Evolutionary conservation across 2,113 vertebrate genomes (phyloP).

Genomic region (Stigmatopora argus): DNA sequence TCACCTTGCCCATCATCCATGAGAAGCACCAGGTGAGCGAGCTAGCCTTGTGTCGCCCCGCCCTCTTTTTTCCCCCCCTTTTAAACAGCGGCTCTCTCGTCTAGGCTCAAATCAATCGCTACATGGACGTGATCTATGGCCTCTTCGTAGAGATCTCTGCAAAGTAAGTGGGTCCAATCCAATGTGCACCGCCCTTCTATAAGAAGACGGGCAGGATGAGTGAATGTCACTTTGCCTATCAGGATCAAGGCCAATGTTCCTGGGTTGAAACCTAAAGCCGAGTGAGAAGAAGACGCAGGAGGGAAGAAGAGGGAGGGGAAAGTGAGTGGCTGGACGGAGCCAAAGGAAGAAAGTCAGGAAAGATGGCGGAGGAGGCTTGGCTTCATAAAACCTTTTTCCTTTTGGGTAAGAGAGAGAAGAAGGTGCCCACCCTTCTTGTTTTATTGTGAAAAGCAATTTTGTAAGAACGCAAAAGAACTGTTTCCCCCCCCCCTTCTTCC

Average conservation of each 20-base stretch:
- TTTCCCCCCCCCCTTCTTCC: too few relatives aligned
- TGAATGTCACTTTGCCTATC: constrained; percentile 16
- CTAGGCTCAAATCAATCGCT: constrained; percentile 86
- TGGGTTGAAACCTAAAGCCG: constrained; percentile 88
- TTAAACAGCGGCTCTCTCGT: background rate
- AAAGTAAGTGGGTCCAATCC: constrained; percentile 75
- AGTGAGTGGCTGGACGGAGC: constrained; percentile 42
- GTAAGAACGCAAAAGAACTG: too few relatives aligned
- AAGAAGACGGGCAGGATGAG: too few relatives aligned
- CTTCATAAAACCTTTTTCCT: too few relatives aligned
- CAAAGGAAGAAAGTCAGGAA: background rate
- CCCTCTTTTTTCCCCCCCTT: constrained; percentile 12
- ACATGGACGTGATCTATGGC: constrained; percentile 81
- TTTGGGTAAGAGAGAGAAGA: constrained; percentile 61
- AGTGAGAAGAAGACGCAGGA: constrained; percentile 67
- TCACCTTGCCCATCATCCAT: constrained; percentile 91
- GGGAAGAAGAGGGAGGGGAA: constrained; percentile 18
- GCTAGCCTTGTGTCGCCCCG: background rate
- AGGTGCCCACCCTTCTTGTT: background rate
- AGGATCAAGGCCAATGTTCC: constrained; percentile 95
- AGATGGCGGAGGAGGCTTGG: background rate
- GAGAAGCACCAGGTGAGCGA: constrained; percentile 88
- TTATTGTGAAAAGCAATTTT: background rate
- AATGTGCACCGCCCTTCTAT: too few relatives aligned
- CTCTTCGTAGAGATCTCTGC: constrained; percentile 82